phyloP scores from a whole-genome alignment of 2,888 invertebrate genomes.

The Gastrophysa polygoni region DNA sequence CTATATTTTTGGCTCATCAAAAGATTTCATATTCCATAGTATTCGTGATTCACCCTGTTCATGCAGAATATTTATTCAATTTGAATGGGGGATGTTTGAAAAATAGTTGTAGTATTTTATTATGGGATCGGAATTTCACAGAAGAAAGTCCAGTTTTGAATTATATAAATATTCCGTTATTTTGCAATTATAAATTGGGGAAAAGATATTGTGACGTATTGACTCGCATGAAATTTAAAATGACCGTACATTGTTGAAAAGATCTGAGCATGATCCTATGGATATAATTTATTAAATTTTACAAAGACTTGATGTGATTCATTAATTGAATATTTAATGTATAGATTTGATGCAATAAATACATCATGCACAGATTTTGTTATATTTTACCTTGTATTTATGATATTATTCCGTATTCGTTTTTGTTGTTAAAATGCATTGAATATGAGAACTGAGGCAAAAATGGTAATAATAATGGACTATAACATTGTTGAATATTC shows the following conservation, averaged over 20 bases:
- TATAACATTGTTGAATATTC: conserved; percentile 10
- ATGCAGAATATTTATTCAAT: conserved; percentile 46
- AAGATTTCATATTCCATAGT: conserved; percentile 7
- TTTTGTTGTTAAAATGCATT: neutral
- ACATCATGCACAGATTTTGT: conserved; percentile 45
- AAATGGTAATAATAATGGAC: neutral
- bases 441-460: neutral
- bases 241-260: conserved; percentile 53
- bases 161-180: conserved; percentile 41
- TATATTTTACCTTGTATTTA: conserved; percentile 40
- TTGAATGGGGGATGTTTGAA: too few species aligned
- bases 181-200: conserved; percentile 19
- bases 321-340: conserved; percentile 29
- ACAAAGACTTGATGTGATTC: conserved; percentile 25
- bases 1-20: too few species aligned
- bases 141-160: conserved; percentile 30
- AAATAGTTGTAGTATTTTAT: conserved; percentile 8
- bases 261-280: conserved; percentile 48
- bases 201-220: conserved; percentile 39
- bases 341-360: conserved; percentile 34
- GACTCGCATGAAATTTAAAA: conserved; percentile 46
- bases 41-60: conserved; percentile 5
- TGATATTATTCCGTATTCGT: conserved; percentile 30
- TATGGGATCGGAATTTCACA: conserved; percentile 16
- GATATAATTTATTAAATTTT: conserved; percentile 20